Evolutionary conservation across 1,140 invertebrate genomes (phyloP).

Genomic region (Eriocheir sinensis): DNA sequence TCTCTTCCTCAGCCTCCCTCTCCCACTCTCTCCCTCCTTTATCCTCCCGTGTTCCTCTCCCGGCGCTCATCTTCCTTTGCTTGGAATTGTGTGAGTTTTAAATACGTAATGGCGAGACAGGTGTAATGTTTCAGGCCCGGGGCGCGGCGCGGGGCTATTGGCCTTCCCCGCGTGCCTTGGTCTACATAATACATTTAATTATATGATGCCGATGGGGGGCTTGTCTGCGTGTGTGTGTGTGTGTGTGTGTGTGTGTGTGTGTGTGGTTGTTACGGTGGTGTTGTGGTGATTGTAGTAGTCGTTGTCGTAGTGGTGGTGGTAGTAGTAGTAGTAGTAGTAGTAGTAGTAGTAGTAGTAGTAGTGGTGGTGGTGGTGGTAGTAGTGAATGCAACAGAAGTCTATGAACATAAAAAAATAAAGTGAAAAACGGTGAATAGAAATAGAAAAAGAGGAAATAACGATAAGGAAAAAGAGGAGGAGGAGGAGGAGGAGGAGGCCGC

Average conservation of each 20-base stretch:
- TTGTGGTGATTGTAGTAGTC: no score
- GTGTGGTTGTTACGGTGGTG: background rate
- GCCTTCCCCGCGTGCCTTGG: slow-evolving; percentile 30
- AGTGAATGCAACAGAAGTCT: background rate
- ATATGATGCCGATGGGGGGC: slow-evolving; percentile 6
- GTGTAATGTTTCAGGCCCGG: slow-evolving; percentile 54
- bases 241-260: background rate
- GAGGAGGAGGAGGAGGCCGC: background rate
- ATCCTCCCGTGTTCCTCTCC: background rate
- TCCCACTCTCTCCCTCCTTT: background rate
- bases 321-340: background rate
- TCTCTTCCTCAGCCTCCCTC: background rate
- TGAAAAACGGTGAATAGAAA: background rate
- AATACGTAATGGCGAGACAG: slow-evolving; percentile 44
- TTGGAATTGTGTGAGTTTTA: slow-evolving; percentile 52
- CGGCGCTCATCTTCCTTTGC: background rate
- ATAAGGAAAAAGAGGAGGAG: background rate
- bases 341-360: background rate
- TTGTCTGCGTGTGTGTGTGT: slow-evolving; percentile 19
- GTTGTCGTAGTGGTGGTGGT: background rate
- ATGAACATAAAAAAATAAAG: background rate
- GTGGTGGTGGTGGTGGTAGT: background rate
- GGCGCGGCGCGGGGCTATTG: slow-evolving; percentile 36
- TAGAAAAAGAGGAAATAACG: background rate
- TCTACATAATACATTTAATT: slow-evolving; percentile 33